These are phyloP conservation scores for Globodera rostochiensis DNA, from an alignment of 1,140 invertebrate species.

Conservation along the genomic window DNA sequence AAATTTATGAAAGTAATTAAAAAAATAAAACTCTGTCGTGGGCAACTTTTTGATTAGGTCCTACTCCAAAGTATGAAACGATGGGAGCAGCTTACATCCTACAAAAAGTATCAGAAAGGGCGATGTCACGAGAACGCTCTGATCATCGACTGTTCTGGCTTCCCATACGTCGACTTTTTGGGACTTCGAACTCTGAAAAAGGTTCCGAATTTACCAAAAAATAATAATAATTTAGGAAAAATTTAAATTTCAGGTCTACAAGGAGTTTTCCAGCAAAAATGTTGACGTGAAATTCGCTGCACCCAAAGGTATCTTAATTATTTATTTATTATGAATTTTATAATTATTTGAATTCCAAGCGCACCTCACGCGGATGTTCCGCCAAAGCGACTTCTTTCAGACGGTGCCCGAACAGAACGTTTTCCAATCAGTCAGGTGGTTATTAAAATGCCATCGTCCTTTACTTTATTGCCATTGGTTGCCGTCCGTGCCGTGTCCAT, in stretches of 20 bases:
- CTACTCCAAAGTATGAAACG: conserved; percentile 39
- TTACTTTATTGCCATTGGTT: neutral
- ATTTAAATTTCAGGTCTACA: conserved; percentile 51
- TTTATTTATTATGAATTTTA: conserved; percentile 5
- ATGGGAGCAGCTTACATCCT: conserved; percentile 40
- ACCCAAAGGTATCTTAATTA: conserved; percentile 49
- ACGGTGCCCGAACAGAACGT: conserved; percentile 44
- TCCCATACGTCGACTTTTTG: conserved; percentile 62
- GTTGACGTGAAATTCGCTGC: conserved; percentile 54
- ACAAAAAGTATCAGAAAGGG: conserved; percentile 29
- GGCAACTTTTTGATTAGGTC: conserved; percentile 8
- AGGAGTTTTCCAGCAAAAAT: conserved; percentile 45
- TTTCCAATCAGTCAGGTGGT: conserved; percentile 42
- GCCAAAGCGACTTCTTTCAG: conserved; percentile 54
- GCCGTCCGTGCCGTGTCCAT: no score
- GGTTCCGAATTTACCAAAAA: conserved; percentile 19
- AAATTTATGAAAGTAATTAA: conserved; percentile 53
- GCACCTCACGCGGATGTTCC: conserved; percentile 51
- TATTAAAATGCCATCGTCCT: neutral
- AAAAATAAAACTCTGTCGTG: neutral
- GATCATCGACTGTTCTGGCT: conserved; percentile 61
- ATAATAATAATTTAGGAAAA: neutral
- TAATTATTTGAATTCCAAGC: conserved; percentile 35
- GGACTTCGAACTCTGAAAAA: conserved; percentile 56
- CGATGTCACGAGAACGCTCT: conserved; percentile 32